Percentiles rank a stretch among this genome's conserved stretches.
These are phyloP conservation scores for Phyllotis vaccarum DNA, from an alignment of 2,797 vertebrate genomes.

Conservation along the genomic window DNA sequence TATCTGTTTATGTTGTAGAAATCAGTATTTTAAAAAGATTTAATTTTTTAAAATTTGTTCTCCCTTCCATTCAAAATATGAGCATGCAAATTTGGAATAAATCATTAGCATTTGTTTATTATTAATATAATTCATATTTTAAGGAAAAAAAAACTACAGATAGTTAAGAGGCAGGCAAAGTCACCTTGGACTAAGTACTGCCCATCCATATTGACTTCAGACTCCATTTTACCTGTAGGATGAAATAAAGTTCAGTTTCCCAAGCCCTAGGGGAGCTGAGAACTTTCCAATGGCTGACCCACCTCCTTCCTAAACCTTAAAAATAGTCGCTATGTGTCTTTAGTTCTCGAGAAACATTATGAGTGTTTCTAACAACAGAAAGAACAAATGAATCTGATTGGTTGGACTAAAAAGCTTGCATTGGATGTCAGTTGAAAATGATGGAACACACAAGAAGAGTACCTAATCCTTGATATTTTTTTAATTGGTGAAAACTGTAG, in stretches of 20 bases:
- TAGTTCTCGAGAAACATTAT: background rate
- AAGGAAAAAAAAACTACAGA: conserved; percentile 38
- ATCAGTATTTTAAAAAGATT: background rate
- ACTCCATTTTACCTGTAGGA: background rate
- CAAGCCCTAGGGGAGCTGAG: background rate
- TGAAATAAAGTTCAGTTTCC: background rate
- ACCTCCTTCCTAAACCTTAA: background rate
- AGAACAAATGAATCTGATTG: background rate
- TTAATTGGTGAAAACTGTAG: background rate
- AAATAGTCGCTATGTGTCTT: background rate
- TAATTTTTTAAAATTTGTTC: background rate
- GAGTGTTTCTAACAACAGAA: background rate
- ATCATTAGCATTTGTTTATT: background rate
- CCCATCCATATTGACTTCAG: background rate
- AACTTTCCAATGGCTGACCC: background rate
- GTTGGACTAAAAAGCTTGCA: background rate
- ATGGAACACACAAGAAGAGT: background rate
- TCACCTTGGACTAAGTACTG: background rate
- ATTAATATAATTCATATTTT: background rate
- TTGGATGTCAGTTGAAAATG: background rate
- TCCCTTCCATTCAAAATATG: background rate
- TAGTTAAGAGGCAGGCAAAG: background rate
- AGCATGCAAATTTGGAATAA: conserved; percentile 1
- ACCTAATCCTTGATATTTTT: background rate
- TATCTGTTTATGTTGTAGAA: background rate